Evolutionary conservation across 2,888 invertebrate species (phyloP).

Genomic region (Hyles lineata): DNA sequence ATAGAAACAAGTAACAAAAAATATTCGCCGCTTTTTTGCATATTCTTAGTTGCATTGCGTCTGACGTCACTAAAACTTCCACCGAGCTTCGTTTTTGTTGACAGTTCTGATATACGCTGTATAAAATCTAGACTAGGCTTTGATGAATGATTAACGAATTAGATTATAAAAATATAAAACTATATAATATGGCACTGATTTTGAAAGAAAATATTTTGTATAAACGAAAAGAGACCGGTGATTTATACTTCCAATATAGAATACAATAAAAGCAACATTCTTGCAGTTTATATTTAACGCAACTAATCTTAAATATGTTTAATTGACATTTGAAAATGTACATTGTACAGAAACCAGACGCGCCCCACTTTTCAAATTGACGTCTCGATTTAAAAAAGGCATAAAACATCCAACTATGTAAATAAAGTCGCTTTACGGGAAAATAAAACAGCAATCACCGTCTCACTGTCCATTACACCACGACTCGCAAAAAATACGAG

Average conservation of each 20-base stretch:
- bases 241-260: neutral
- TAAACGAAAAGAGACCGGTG: neutral
- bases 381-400: neutral
- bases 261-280: neutral
- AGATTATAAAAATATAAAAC: neutral
- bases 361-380: conserved; percentile 3
- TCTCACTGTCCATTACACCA: neutral
- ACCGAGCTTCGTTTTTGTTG: no score
- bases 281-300: neutral
- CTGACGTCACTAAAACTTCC: no score
- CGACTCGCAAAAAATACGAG: neutral
- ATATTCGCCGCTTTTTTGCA: no score
- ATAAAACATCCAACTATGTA: neutral
- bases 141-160: neutral
- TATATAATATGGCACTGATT: neutral
- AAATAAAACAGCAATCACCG: conserved; percentile 10
- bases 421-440: neutral
- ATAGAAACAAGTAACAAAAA: no score
- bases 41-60: no score
- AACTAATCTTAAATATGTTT: neutral
- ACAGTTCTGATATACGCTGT: no score
- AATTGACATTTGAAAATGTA: neutral
- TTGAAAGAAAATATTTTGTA: neutral
- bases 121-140: neutral
- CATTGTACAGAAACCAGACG: neutral